Evolutionary conservation across 2,888 invertebrate species (phyloP).

Genomic region (Pyrrhia umbra): DNA sequence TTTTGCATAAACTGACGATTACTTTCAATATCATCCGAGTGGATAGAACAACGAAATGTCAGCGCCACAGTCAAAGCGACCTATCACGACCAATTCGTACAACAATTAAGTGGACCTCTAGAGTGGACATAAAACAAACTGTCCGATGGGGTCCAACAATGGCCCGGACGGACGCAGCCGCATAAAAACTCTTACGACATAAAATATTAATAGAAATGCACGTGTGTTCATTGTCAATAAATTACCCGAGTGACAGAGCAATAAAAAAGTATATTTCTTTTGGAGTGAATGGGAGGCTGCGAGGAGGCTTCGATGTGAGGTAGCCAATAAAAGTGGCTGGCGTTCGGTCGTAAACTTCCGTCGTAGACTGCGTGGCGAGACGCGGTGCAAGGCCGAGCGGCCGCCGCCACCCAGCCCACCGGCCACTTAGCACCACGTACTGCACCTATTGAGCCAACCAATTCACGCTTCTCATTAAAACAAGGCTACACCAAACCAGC

Average conservation of each 20-base stretch:
- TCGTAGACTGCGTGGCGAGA: slow-evolving; percentile 90
- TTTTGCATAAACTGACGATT: slow-evolving; percentile 61
- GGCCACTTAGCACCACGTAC: slow-evolving; percentile 53
- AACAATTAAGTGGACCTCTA: slow-evolving; percentile 79
- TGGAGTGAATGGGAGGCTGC: slow-evolving; percentile 89
- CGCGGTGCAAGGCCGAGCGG: slow-evolving; percentile 72
- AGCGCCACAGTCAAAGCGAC: slow-evolving; percentile 59
- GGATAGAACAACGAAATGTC: slow-evolving; percentile 65
- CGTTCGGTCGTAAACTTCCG: slow-evolving; percentile 86
- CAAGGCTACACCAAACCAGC: slow-evolving; percentile 37
- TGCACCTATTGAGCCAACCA: slow-evolving; percentile 36
- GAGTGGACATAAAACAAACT: slow-evolving; percentile 84
- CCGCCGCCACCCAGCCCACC: slow-evolving; percentile 65
- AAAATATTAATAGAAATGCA: slow-evolving; percentile 91
- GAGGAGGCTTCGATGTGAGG: slow-evolving; percentile 88
- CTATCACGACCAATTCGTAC: slow-evolving; percentile 75
- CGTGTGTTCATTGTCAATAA: slow-evolving; percentile 90
- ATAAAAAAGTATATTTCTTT: slow-evolving; percentile 89
- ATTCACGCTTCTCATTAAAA: slow-evolving; percentile 44
- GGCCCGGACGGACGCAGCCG: slow-evolving; percentile 74
- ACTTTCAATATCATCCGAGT: slow-evolving; percentile 65
- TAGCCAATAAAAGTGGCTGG: slow-evolving; percentile 89
- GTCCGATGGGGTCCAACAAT: slow-evolving; percentile 79
- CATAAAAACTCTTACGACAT: slow-evolving; percentile 87
- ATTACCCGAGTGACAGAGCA: slow-evolving; percentile 89